phyloP scores from a whole-genome alignment of 1,140 invertebrate genomes.

The Cherax quadricarinatus region DNA sequence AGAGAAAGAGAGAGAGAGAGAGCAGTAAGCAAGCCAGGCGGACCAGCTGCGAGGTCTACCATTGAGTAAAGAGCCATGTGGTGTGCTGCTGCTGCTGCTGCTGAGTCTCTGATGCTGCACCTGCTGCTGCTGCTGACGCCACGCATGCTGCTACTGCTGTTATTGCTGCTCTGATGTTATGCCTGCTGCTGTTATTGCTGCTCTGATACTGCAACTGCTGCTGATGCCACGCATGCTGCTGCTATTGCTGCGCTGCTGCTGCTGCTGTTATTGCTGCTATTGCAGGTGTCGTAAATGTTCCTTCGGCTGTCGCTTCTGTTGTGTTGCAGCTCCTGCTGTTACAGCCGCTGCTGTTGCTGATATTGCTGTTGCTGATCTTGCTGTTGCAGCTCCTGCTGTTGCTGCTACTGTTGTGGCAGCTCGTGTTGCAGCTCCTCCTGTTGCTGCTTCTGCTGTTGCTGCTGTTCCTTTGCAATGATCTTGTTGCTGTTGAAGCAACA shows the following conservation, averaged over 20 bases:
- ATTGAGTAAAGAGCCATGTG: slow-evolving; percentile 15
- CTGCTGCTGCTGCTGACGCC: neutral
- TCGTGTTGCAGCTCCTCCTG: too few relatives aligned
- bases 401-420: neutral
- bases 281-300: too few relatives aligned
- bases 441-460: neutral
- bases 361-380: neutral
- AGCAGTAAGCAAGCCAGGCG: neutral
- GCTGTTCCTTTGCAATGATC: neutral
- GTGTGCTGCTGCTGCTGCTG: neutral
- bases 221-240: neutral
- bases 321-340: neutral
- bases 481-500: too few relatives aligned
- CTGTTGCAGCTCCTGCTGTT: neutral
- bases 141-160: neutral
- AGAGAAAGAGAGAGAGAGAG: neutral
- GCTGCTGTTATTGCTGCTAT: too few relatives aligned
- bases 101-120: neutral
- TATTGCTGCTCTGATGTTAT: neutral
- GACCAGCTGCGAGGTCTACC: neutral
- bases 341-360: neutral
- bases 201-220: neutral
- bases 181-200: neutral
- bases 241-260: neutral
- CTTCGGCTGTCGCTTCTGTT: neutral